A percentile compares a stretch with the other conserved stretches of the same genome.
These are phyloP conservation scores for Yoshiicerus persimilis DNA, from an alignment of 1,140 invertebrate genomes.

Conservation along the genomic window DNA sequence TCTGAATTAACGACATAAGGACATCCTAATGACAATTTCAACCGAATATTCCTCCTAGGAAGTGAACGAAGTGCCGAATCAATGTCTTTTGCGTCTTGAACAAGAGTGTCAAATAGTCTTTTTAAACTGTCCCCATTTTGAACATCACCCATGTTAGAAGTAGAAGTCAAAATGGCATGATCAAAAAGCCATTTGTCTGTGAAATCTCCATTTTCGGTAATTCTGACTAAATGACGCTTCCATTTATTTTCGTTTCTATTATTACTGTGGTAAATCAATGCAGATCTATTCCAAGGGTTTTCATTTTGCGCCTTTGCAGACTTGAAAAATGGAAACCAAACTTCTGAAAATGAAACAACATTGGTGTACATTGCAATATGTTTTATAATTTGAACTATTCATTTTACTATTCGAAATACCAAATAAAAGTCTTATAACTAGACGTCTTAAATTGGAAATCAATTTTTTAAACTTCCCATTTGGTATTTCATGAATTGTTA, in stretches of 20 bases:
- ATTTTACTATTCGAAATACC: no score
- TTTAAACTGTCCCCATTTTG: background rate
- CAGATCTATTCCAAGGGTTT: background rate
- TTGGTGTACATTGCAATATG: no score
- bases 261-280: background rate
- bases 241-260: background rate
- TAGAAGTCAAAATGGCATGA: background rate
- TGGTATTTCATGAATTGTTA: no score
- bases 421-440: no score
- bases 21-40: background rate
- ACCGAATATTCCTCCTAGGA: background rate
- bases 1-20: background rate
- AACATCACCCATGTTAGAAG: background rate
- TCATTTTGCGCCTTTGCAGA: background rate
- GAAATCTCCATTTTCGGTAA: background rate
- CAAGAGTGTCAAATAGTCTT: background rate
- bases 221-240: background rate
- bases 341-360: no score
- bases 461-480: no score
- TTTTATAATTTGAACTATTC: no score
- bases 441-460: no score
- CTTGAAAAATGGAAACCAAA: no score
- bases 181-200: background rate
- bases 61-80: background rate
- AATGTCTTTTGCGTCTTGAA: background rate